Evolutionary conservation across 2,797 vertebrate species (phyloP).

Genomic region (Gymnocypris eckloni): DNA sequence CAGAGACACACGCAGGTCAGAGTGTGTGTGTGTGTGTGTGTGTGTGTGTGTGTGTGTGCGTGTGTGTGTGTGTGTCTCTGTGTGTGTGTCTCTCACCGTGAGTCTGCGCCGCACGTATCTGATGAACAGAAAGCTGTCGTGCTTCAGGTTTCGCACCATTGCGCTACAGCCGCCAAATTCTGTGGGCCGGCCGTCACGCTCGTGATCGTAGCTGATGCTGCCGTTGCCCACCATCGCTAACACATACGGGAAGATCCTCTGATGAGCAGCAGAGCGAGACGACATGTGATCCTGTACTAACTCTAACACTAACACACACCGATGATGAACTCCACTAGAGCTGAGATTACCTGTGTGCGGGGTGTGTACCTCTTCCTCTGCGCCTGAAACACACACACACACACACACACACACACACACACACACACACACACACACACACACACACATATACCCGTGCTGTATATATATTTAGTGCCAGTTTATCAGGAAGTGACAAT

Average conservation of each 20-base stretch:
- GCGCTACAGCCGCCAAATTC: slow-evolving; percentile 94
- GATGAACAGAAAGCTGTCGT: slow-evolving; percentile 95
- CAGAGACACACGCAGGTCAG: too few relatives aligned
- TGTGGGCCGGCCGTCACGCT: slow-evolving; percentile 88
- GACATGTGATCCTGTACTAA: not conserved
- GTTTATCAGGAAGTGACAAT: too few relatives aligned
- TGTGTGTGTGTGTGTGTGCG: too few relatives aligned
- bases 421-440: too few relatives aligned
- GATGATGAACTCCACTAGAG: not conserved
- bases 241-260: slow-evolving; percentile 94
- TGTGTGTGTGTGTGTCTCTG: too few relatives aligned
- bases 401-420: too few relatives aligned
- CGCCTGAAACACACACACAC: slow-evolving; percentile 79
- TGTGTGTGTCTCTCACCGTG: slow-evolving; percentile 80
- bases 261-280: not conserved
- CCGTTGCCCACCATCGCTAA: slow-evolving; percentile 96
- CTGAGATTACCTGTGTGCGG: slow-evolving; percentile 88
- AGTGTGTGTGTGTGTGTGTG: not conserved
- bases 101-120: slow-evolving; percentile 91
- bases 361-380: slow-evolving; percentile 96
- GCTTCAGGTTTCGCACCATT: slow-evolving; percentile 92
- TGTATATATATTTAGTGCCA: too few relatives aligned
- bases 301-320: not conserved
- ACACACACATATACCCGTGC: too few relatives aligned
- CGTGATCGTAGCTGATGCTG: slow-evolving; percentile 90